Conservation (phyloP, 2,888 invertebrate species). For the Tetanocera ferruginea region DNA sequence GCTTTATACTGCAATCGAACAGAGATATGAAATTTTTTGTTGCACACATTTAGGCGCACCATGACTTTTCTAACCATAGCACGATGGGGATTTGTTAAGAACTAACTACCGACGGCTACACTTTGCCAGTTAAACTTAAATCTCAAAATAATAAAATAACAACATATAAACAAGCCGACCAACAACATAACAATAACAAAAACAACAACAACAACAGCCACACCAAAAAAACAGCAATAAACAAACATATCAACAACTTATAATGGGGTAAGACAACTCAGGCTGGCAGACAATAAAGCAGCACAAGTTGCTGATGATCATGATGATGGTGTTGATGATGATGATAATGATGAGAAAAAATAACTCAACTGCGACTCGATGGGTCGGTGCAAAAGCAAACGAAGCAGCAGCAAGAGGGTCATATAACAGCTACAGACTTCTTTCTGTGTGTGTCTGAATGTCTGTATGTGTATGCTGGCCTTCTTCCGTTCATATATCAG, state of each 20-base stretch:
- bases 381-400: background rate
- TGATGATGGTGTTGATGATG: slow-evolving; percentile 47
- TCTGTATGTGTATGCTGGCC: slow-evolving; percentile 21
- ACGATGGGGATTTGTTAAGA: background rate
- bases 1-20: background rate
- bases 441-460: slow-evolving; percentile 16
- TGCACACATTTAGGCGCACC: slow-evolving; percentile 58
- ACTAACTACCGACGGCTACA: background rate
- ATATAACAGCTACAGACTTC: background rate
- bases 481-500: slow-evolving; percentile 36
- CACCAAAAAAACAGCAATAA: background rate
- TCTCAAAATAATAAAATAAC: slow-evolving; percentile 5
- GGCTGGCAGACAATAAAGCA: slow-evolving; percentile 26
- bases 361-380: no score
- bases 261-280: slow-evolving; percentile 9
- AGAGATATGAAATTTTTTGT: slow-evolving; percentile 48
- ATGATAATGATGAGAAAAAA: no score
- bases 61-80: background rate
- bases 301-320: slow-evolving; percentile 45
- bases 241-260: background rate
- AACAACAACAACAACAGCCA: slow-evolving; percentile 11
- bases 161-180: background rate
- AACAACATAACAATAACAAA: slow-evolving; percentile 11
- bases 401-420: background rate
- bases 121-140: background rate